Base-by-base conservation (phyloP, 1,140 invertebrate genomes). In the Drosophila triauraria region DNA sequence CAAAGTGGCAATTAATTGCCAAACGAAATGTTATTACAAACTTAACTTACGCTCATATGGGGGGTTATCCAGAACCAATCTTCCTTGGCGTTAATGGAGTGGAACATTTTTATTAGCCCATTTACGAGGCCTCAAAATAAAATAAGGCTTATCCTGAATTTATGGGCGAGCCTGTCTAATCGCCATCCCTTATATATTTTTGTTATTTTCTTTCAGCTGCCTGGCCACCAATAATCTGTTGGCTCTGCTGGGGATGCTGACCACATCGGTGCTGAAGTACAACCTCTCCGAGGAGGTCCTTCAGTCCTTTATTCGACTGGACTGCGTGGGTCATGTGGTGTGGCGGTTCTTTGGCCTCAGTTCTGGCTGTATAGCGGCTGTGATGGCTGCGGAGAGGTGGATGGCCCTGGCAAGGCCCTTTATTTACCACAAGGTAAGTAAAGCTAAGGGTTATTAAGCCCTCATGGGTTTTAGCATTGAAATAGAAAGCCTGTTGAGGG, bases 331-430 rank as follows among this genome's bases (percentile, higher is more conserved):
- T 25, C 94, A 96, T 47, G 96, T 97, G 2, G 92, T 97, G 8
- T 95, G 96, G 93, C 94, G 97, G 17, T 95, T 96, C 47, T 97
- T 98, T 93, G 97, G 97, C 8, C 94, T 98, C 2, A 96, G 97
- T 60, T 97, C 97, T 23, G 97, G 97, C 7, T 97, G 96, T 92
- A 97, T 98, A 46, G 96, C 97, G 15, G 95, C 96, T 80, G 96
- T 97, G 6, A 98, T 98, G 97, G 97, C 97, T 2, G 94, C 95
- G 17, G 97, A 98, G 92, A 94, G 97, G 63, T 98, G 96, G 95
- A 94, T 97, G 70, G 97, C 97, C 4, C 94, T 98, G 54, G 97
- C 97, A 0, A 95, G 96, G 74, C 97, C 97, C n/a, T 98, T 98
- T 90, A 94, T 97, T 61, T 98, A 97, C 93, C 97, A 97, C 93